A percentile compares a stretch with the other conserved stretches of the same genome.
Conservation (phyloP, 2,797 vertebrate genomes). For the Myotis planiceps region DNA sequence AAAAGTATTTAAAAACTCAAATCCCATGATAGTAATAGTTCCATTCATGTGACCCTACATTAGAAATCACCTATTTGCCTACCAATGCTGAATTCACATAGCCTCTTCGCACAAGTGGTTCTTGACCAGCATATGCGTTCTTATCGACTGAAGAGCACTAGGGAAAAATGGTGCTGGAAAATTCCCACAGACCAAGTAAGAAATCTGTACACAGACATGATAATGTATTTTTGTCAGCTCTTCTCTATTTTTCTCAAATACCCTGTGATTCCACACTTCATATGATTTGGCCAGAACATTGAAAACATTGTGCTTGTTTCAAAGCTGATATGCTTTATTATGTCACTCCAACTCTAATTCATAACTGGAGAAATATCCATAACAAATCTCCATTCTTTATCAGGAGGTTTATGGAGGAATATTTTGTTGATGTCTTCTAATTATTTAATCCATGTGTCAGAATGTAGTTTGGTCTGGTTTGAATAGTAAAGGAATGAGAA, state of each 20-base stretch:
- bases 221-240: background rate
- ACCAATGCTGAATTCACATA: background rate
- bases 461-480: background rate
- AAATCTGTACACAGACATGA: background rate
- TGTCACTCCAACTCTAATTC: background rate
- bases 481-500: background rate
- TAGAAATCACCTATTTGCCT: background rate
- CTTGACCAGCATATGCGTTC: background rate
- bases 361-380: background rate
- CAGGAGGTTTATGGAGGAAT: background rate
- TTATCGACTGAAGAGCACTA: background rate
- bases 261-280: background rate
- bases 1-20: background rate
- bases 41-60: background rate
- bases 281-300: background rate
- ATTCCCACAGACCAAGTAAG: background rate
- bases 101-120: background rate
- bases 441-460: background rate
- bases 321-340: background rate
- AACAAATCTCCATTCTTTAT: background rate
- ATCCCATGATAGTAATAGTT: background rate
- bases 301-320: background rate
- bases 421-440: background rate
- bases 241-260: background rate
- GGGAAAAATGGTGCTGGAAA: background rate